These are phyloP conservation scores for Drosophila villosipedis DNA, from an alignment of 2,888 invertebrate species.

Conservation along the genomic window DNA sequence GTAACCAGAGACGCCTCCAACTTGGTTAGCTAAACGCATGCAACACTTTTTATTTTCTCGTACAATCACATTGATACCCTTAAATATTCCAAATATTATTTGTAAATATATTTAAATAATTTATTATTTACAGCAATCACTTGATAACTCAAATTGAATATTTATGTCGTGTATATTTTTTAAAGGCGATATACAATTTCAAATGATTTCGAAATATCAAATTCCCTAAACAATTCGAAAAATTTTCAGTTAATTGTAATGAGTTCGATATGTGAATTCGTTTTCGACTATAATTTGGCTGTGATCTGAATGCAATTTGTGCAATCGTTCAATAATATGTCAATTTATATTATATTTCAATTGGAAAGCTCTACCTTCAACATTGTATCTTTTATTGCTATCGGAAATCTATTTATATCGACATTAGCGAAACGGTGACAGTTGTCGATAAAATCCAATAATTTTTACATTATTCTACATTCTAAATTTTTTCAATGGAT, in stretches of 20 bases:
- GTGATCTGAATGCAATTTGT: neutral
- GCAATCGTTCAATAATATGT: neutral
- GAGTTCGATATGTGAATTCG: neutral
- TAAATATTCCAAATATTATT: neutral
- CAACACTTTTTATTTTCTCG: slow-evolving; percentile 6
- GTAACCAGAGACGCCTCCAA: slow-evolving; percentile 32
- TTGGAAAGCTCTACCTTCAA: neutral
- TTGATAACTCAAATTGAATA: neutral
- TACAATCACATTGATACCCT: neutral
- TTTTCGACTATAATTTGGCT: neutral
- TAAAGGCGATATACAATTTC: too few relatives aligned
- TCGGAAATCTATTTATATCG: neutral
- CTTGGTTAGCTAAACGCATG: slow-evolving; percentile 21
- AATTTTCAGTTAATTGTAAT: neutral
- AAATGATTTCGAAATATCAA: neutral
- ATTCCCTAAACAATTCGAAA: neutral
- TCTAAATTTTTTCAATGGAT: neutral
- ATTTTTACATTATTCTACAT: neutral
- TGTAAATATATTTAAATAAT: neutral
- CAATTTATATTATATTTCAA: neutral
- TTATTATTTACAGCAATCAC: neutral
- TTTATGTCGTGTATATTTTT: neutral
- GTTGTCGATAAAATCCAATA: neutral
- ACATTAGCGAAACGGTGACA: neutral
- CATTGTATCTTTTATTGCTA: neutral